A percentile compares a stretch with the other conserved stretches of the same genome.
Conservation (phyloP, 2,888 invertebrate species). For the Epistrophella euchroma region DNA sequence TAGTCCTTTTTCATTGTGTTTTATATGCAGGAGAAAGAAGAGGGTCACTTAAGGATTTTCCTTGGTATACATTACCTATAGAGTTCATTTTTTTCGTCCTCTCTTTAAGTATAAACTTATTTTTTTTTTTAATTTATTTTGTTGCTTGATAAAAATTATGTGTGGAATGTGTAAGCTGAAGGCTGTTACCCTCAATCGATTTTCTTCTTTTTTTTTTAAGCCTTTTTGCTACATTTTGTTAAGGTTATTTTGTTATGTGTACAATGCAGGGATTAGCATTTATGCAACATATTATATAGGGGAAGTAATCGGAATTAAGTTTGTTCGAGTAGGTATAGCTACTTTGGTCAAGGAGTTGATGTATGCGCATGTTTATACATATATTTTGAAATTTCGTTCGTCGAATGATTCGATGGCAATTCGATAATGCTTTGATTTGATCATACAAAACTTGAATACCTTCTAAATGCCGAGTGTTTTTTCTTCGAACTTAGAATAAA, state of each 20-base stretch:
- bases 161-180: slow-evolving; percentile 32
- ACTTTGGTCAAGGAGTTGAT: not conserved
- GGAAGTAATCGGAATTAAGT: slow-evolving; percentile 1
- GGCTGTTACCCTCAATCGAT: slow-evolving; percentile 62
- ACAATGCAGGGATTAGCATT: slow-evolving; percentile 9
- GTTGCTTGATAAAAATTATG: slow-evolving; percentile 34
- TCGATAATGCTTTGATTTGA: too few relatives aligned
- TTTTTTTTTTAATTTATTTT: slow-evolving; percentile 4
- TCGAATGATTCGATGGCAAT: too few relatives aligned
- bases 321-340: not conserved
- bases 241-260: slow-evolving; percentile 11
- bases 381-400: not conserved
- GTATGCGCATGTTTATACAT: not conserved
- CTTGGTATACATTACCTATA: not conserved
- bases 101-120: slow-evolving; percentile 15
- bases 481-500: too few relatives aligned
- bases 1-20: not conserved
- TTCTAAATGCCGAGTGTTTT: too few relatives aligned
- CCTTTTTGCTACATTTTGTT: not conserved
- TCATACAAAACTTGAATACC: too few relatives aligned
- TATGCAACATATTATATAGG: not conserved
- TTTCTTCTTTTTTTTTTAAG: slow-evolving; percentile 13
- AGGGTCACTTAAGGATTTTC: slow-evolving; percentile 37
- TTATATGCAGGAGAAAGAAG: slow-evolving; percentile 13
- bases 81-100: slow-evolving; percentile 27